phyloP scores from a whole-genome alignment of 2,797 vertebrate genomes.

The Australoheros facetus region DNA sequence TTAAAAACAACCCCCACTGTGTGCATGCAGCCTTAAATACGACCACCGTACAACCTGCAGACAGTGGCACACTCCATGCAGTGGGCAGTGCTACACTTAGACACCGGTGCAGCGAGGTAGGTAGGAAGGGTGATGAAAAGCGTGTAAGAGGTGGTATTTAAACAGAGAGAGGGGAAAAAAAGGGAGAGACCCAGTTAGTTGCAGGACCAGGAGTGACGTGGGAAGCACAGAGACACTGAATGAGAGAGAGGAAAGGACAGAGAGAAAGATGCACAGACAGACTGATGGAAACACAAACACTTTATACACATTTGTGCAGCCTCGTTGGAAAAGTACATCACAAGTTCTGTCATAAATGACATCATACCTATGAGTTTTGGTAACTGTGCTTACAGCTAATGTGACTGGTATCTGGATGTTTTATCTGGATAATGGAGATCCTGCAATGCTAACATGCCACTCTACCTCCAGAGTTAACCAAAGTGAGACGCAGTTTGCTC shows the following conservation, averaged over 20 bases:
- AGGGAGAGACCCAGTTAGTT: constrained; percentile 75
- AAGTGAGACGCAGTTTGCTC: rapidly evolving
- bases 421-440: neutral
- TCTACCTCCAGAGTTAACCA: neutral
- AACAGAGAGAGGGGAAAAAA: constrained; percentile 46
- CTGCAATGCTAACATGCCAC: rapidly evolving
- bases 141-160: constrained; percentile 44
- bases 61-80: constrained; percentile 74
- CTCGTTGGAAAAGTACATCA: constrained; percentile 8
- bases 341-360: neutral
- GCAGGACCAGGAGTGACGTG: constrained; percentile 68
- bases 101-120: constrained; percentile 59
- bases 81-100: constrained; percentile 68
- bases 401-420: constrained; percentile 11
- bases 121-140: constrained; percentile 19
- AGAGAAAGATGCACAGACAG: constrained; percentile 32
- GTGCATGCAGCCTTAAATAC: constrained; percentile 61
- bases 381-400: constrained; percentile 16
- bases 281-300: constrained; percentile 54
- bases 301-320: constrained; percentile 13
- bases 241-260: constrained; percentile 31
- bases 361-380: neutral
- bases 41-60: constrained; percentile 71
- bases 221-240: constrained; percentile 70
- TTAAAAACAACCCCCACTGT: neutral